Percentiles rank a stretch among this genome's conserved stretches.
phyloP scores from a whole-genome alignment of 2,888 invertebrate genomes.

The Hirudinaria manillensis region DNA sequence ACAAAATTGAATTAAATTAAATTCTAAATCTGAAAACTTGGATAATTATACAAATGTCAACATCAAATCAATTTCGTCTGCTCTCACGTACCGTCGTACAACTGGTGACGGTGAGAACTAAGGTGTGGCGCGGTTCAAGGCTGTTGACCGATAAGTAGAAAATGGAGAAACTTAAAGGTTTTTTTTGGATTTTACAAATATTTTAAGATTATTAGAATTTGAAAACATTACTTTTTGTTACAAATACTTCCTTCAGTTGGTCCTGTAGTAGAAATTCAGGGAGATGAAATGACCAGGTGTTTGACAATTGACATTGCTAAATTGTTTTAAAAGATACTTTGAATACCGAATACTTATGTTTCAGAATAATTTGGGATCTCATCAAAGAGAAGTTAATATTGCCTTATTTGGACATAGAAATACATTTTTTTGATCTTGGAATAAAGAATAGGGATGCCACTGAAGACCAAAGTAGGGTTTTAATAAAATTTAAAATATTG shows the following conservation, averaged over 20 bases:
- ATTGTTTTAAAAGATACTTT: neutral
- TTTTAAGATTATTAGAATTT: neutral
- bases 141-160: neutral
- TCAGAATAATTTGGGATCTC: conserved; percentile 89
- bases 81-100: no score
- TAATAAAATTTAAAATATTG: neutral
- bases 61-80: no score
- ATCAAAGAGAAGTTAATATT: conserved; percentile 94
- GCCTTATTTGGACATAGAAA: conserved; percentile 87
- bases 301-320: conserved; percentile 20
- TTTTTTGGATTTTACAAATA: neutral
- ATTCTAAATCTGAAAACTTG: no score
- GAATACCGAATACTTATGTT: neutral
- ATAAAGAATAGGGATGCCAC: conserved; percentile 90
- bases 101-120: no score
- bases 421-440: conserved; percentile 87
- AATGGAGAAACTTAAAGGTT: conserved; percentile 5
- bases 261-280: conserved; percentile 57
- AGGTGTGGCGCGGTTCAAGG: neutral
- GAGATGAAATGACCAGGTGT: conserved; percentile 58
- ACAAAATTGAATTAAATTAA: no score
- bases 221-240: neutral
- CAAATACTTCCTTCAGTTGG: conserved; percentile 47
- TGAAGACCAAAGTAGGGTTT: conserved; percentile 66
- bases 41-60: no score